A percentile compares a stretch with the other conserved stretches of the same genome.
Conservation (phyloP, 1,140 invertebrate genomes). For the Lordiphosa stackelbergi region DNA sequence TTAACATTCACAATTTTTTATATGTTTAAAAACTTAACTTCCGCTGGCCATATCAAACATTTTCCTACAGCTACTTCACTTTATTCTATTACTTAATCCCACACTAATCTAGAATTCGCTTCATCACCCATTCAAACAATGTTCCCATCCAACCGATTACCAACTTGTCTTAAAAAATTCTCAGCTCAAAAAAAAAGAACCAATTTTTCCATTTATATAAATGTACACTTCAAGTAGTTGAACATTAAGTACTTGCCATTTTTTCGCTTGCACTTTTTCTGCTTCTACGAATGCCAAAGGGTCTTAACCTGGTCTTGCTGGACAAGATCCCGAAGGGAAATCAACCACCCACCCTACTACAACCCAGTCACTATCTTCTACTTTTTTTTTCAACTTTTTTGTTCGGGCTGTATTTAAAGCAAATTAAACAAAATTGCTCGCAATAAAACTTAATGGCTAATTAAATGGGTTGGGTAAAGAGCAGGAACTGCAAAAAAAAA, state of each 20-base stretch:
- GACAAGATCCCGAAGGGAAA: constrained; percentile 44
- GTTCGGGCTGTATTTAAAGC: constrained; percentile 65
- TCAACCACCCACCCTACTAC: constrained; percentile 31
- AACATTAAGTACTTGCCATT: constrained; percentile 41
- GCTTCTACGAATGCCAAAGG: constrained; percentile 11
- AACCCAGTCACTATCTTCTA: constrained; percentile 14
- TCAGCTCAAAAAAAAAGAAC: too few relatives aligned
- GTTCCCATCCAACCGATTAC: too few relatives aligned
- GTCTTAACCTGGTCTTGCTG: constrained; percentile 2
- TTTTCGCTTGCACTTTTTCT: constrained; percentile 15
- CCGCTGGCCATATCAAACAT: too few relatives aligned
- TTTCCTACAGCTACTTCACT: too few relatives aligned
- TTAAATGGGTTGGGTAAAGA: constrained; percentile 64
- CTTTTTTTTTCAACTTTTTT: constrained; percentile 29
- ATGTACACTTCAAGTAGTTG: constrained; percentile 36
- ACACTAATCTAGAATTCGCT: too few relatives aligned
- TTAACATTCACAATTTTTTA: too few relatives aligned
- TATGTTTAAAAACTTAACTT: not conserved
- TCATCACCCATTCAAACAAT: too few relatives aligned
- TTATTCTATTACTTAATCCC: too few relatives aligned
- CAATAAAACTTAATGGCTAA: constrained; percentile 75
- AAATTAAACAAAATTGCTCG: constrained; percentile 74
- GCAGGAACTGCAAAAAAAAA: constrained; percentile 15
- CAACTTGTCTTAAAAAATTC: too few relatives aligned
- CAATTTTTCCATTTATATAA: constrained; percentile 1